These are phyloP conservation scores for Diarsia dahlii DNA, from an alignment of 2,888 invertebrate species.

Conservation along the genomic window DNA sequence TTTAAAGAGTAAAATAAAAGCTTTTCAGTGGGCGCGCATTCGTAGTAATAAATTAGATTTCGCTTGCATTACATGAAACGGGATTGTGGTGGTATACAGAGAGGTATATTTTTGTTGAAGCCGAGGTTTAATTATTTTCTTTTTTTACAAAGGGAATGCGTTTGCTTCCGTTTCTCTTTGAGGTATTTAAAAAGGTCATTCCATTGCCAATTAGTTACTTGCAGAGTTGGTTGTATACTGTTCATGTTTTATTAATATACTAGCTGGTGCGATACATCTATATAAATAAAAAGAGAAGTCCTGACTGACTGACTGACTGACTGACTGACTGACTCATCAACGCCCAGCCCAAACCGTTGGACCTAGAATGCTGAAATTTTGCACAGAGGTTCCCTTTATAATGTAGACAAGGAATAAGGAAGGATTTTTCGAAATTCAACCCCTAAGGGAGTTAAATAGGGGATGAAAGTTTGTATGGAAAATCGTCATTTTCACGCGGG, in stretches of 20 bases:
- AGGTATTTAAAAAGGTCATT: constrained; percentile 32
- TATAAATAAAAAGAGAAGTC: too few species aligned
- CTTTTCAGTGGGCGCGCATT: constrained; percentile 22
- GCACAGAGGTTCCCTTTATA: too few species aligned
- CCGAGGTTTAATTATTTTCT: constrained; percentile 41
- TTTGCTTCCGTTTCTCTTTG: constrained; percentile 32
- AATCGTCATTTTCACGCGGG: too few species aligned
- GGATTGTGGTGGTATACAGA: constrained; percentile 9
- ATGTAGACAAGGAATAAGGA: too few species aligned
- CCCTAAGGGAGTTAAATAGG: too few species aligned
- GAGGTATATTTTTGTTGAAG: constrained; percentile 43
- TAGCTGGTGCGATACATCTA: too few species aligned
- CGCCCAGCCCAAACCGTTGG: too few species aligned
- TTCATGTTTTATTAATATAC: background rate
- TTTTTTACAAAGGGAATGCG: constrained; percentile 36
- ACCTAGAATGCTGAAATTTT: too few species aligned
- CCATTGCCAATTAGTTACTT: constrained; percentile 20
- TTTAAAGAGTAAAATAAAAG: constrained; percentile 44
- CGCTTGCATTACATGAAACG: constrained; percentile 42
- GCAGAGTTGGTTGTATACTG: background rate
- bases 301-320: too few species aligned
- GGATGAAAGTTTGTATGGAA: too few species aligned
- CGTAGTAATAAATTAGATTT: constrained; percentile 56
- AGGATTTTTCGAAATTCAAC: too few species aligned
- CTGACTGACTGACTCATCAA: too few species aligned